A percentile compares a stretch with the other conserved stretches of the same genome.
phyloP scores from a whole-genome alignment of 2,113 vertebrate genomes.

The Corapipo altera region DNA sequence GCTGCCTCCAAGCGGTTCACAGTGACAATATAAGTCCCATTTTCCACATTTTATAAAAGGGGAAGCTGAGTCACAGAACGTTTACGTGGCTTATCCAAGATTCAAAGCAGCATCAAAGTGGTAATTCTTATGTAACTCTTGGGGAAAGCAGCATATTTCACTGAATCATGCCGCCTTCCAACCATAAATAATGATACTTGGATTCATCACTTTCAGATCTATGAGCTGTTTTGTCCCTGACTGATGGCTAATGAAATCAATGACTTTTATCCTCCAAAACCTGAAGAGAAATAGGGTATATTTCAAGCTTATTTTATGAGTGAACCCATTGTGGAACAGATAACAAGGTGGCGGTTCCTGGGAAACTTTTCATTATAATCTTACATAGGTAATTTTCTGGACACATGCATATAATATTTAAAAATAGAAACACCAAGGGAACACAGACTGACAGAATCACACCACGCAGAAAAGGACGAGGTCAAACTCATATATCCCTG shows the following conservation, averaged over 20 bases:
- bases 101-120: not conserved
- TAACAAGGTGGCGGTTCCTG: not conserved
- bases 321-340: not conserved
- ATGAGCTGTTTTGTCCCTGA: not conserved
- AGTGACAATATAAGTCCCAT: not conserved
- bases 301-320: conserved; percentile 14
- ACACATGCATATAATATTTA: not conserved
- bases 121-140: not conserved
- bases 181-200: not conserved
- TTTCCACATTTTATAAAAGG: not conserved
- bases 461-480: not conserved
- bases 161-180: not conserved
- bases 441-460: not conserved
- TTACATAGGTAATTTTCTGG: not conserved
- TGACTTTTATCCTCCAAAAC: conserved; percentile 13
- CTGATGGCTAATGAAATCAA: conserved; percentile 17
- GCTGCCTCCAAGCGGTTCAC: not conserved
- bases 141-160: conserved; percentile 1
- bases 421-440: not conserved
- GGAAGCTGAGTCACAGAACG: not conserved
- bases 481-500: not conserved
- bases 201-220: not conserved
- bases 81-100: not conserved
- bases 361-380: not conserved
- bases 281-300: not conserved